Base-by-base conservation (phyloP, 2,888 invertebrate genomes). In the Lamellibrachia columna region DNA sequence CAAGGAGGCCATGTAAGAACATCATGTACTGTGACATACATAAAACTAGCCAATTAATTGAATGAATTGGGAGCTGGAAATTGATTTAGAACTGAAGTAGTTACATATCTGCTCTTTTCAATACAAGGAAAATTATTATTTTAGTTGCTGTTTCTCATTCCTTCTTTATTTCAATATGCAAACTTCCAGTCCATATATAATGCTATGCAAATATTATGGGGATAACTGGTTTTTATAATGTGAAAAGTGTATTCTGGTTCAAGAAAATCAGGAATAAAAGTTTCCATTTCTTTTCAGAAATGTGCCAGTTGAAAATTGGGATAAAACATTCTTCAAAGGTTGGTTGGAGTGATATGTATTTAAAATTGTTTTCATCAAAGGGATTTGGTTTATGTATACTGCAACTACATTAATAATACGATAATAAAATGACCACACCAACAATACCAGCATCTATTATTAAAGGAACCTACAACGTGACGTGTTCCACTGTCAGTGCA, bases 281-380 rank as follows among this genome's bases (percentile, higher is more conserved):
- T 15, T 15, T 58, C 75, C 92, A 28, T 90, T 53, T 90, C 75
- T 91, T 95, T 94, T 40, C 94, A 96, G 96, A 93, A 95, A 95
- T 93, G 93, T 93, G 7, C 93, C 93, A 22, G 95, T 96, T 91
- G 95, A 95, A 93, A 95, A 95, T 15, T 96, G 96, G 96, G 94
- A 95, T 93, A 95, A 96, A 93, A 96, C 96, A 11, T 96, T 96
- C 93, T 92, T 94, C 7, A 93, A 95, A 94, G 96, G 96, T 96
- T 94, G 93, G 53, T 75, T 3, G 6, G 22, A 75, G 4, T 75
- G 22, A 75, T 75, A 75, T 15, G n/a, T 22, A 75, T 75, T 75
- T 15, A 11, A 75, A 75, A 6, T 6, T 75, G 22, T 75, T 75
- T 75, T 60, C 60, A 55, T 55, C 55, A 55, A 9, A 9, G 7